Evolutionary conservation across 2,888 invertebrate genomes (phyloP).

Genomic region (Apodemia mormo): DNA sequence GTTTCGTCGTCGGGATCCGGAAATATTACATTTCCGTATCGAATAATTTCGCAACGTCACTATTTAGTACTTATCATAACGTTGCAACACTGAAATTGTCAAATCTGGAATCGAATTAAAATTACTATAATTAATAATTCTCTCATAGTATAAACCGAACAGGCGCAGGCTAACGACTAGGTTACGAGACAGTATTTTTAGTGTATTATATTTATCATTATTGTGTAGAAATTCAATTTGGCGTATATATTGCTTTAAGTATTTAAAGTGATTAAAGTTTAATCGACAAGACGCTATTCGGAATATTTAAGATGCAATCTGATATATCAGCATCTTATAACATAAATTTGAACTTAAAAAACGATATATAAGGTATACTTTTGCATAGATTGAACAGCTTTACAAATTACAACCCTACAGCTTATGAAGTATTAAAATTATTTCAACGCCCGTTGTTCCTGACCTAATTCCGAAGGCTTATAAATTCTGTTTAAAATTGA

Average conservation of each 20-base stretch:
- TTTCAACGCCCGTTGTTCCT: conserved; percentile 38
- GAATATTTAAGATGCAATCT: conserved; percentile 13
- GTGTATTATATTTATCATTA: too few species aligned
- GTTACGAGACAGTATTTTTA: too few species aligned
- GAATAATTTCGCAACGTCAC: too few species aligned
- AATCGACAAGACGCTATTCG: conserved; percentile 10
- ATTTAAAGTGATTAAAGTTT: conserved; percentile 9
- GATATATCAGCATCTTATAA: background rate
- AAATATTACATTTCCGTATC: too few species aligned
- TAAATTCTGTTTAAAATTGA: conserved; percentile 31
- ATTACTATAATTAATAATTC: too few species aligned
- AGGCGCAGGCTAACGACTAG: too few species aligned
- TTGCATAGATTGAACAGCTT: conserved; percentile 20
- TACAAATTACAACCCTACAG: conserved; percentile 29
- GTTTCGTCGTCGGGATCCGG: too few species aligned
- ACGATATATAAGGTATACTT: background rate
- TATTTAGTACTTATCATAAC: too few species aligned
- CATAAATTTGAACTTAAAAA: background rate
- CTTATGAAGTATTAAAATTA: conserved; percentile 39
- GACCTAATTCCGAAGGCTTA: conserved; percentile 41
- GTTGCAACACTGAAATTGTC: too few species aligned
- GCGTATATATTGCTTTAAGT: background rate
- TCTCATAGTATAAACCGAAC: too few species aligned
- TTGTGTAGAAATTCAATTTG: too few species aligned
- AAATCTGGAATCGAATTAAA: too few species aligned